phyloP scores from a whole-genome alignment of 2,797 vertebrate genomes.

The Allobates femoralis region DNA sequence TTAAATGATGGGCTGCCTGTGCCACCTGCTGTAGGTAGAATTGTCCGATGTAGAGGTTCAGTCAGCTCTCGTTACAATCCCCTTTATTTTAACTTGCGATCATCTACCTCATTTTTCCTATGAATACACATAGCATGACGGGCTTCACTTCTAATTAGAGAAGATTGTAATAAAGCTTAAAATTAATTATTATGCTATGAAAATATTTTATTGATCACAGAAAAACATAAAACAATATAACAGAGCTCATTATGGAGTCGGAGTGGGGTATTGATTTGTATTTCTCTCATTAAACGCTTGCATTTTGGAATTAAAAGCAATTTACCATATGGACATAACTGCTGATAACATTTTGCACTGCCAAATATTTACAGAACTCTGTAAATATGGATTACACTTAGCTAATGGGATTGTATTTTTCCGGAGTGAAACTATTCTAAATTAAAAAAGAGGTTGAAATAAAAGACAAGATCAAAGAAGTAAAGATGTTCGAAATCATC shows the following conservation, averaged over 20 bases:
- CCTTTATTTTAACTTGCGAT: too few relatives aligned
- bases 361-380: neutral
- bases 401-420: neutral
- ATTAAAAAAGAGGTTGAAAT: neutral
- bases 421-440: neutral
- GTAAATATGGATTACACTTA: neutral
- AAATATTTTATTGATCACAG: neutral
- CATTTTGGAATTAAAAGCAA: neutral
- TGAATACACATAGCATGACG: too few relatives aligned
- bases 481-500: neutral
- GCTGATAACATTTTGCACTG: neutral
- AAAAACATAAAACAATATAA: neutral
- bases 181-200: neutral
- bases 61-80: too few relatives aligned
- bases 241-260: neutral
- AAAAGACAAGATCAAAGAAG: neutral
- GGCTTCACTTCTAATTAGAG: neutral
- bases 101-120: too few relatives aligned
- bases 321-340: neutral
- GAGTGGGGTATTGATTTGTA: neutral
- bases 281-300: constrained; percentile 3
- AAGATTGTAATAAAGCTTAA: neutral
- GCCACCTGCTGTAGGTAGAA: too few relatives aligned
- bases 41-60: too few relatives aligned
- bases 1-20: too few relatives aligned